Evolutionary conservation across 2,888 invertebrate genomes (phyloP).

Genomic region (Rhingia rostrata): DNA sequence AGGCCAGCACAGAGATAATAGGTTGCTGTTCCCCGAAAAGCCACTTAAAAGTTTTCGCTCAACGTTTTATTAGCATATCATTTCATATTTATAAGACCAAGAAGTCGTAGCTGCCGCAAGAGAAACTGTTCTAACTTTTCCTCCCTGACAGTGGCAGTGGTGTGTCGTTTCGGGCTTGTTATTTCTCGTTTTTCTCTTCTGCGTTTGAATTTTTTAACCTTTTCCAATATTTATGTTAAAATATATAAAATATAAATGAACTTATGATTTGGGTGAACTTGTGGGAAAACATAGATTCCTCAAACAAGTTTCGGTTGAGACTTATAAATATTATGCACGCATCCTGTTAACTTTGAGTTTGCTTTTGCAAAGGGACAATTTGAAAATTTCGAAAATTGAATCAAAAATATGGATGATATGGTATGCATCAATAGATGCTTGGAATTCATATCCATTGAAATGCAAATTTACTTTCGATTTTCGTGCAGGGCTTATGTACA

Average conservation of each 20-base stretch:
- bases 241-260: conserved; percentile 66
- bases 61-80: conserved; percentile 74
- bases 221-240: conserved; percentile 72
- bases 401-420: not conserved
- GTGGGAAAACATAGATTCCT: conserved; percentile 57
- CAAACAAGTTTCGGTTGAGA: conserved; percentile 32
- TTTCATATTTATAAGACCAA: conserved; percentile 72
- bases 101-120: conserved; percentile 67
- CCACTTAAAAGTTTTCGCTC: conserved; percentile 74
- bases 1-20: conserved; percentile 65
- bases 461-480: conserved; percentile 1
- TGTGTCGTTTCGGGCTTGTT: conserved; percentile 64
- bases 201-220: conserved; percentile 73
- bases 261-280: conserved; percentile 67
- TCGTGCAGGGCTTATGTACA: not conserved
- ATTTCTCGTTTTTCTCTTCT: conserved; percentile 65
- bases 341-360: conserved; percentile 15
- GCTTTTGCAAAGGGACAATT: not conserved
- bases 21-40: conserved; percentile 69
- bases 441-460: conserved; percentile 31
- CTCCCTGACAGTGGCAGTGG: conserved; percentile 37
- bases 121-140: conserved; percentile 63
- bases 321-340: conserved; percentile 42
- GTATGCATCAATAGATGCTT: conserved; percentile 21
- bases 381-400: not conserved